Percentiles rank a stretch among this genome's conserved stretches.
These are phyloP conservation scores for Mormyrus proboscirostris DNA, from an alignment of 2,797 vertebrate species.

Conservation along the genomic window DNA sequence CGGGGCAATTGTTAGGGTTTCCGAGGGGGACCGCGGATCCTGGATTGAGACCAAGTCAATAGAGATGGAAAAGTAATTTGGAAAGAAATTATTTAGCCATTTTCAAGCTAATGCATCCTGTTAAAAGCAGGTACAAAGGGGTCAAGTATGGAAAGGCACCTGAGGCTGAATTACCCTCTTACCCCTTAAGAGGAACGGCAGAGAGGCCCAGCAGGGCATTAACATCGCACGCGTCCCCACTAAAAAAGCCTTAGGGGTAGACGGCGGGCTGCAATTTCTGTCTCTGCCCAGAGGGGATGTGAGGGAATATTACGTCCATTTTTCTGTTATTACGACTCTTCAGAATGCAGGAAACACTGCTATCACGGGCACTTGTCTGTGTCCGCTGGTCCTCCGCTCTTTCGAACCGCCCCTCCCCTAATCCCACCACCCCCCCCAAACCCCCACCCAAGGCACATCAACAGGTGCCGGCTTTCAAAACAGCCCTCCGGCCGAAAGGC, in stretches of 20 bases:
- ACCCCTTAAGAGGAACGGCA: slow-evolving; percentile 13
- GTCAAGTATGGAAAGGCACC: slow-evolving; percentile 23
- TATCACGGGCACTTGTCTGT: slow-evolving; percentile 5
- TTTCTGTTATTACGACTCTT: slow-evolving; percentile 13
- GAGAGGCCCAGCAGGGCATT: background rate
- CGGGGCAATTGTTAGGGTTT: slow-evolving; percentile 19
- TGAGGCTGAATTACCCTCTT: slow-evolving; percentile 24
- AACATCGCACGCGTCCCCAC: background rate
- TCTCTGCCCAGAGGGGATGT: background rate
- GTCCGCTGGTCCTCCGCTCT: background rate
- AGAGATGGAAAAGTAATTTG: slow-evolving; percentile 27
- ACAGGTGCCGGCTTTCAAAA: background rate
- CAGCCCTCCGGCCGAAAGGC: background rate
- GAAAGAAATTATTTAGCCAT: slow-evolving; percentile 27
- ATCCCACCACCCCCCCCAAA: background rate
- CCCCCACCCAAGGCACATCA: background rate
- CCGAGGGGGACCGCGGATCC: background rate
- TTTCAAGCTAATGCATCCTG: slow-evolving; percentile 27
- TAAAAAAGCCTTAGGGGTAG: background rate
- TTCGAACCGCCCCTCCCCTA: background rate
- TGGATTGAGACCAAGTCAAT: slow-evolving; percentile 19
- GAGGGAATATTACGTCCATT: slow-evolving; percentile 16
- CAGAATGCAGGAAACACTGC: slow-evolving; percentile 8
- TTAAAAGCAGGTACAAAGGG: slow-evolving; percentile 23
- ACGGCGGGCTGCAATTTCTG: slow-evolving; percentile 3